These are phyloP conservation scores for Phrynocephalus vlangalii DNA, from an alignment of 2,797 vertebrate genomes.

Conservation along the genomic window DNA sequence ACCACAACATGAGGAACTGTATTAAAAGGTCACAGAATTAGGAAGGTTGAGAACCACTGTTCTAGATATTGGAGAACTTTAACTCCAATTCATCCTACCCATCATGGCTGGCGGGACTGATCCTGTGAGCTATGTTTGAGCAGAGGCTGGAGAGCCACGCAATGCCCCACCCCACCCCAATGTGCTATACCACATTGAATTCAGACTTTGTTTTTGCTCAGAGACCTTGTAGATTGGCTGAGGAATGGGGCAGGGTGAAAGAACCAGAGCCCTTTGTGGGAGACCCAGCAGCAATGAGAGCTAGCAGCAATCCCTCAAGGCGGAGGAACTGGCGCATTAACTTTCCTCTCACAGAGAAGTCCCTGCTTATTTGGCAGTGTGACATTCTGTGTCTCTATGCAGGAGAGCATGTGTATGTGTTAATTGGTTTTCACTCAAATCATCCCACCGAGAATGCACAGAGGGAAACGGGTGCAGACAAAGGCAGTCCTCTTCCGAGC, in stretches of 20 bases:
- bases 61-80: no score
- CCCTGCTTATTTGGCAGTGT: conserved; percentile 35
- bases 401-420: conserved; percentile 29
- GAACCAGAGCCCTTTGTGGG: neutral
- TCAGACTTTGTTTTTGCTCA: conserved; percentile 3
- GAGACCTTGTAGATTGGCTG: neutral
- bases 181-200: neutral
- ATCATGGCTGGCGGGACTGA: no score
- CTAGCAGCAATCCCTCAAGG: neutral
- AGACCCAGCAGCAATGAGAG: conserved; percentile 2
- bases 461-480: conserved; percentile 34
- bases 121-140: no score
- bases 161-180: neutral
- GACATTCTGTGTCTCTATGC: conserved; percentile 48
- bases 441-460: conserved; percentile 49
- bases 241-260: neutral
- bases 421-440: conserved; percentile 70
- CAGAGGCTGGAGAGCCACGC: no score
- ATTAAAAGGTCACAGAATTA: no score
- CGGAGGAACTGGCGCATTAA: neutral
- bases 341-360: conserved; percentile 48
- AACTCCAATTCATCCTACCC: no score
- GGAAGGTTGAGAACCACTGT: no score
- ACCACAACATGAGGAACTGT: no score
- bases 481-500: conserved; percentile 31